Evolutionary conservation across 1,140 invertebrate species (phyloP).

Genomic region (Andrena cerasifolii): DNA sequence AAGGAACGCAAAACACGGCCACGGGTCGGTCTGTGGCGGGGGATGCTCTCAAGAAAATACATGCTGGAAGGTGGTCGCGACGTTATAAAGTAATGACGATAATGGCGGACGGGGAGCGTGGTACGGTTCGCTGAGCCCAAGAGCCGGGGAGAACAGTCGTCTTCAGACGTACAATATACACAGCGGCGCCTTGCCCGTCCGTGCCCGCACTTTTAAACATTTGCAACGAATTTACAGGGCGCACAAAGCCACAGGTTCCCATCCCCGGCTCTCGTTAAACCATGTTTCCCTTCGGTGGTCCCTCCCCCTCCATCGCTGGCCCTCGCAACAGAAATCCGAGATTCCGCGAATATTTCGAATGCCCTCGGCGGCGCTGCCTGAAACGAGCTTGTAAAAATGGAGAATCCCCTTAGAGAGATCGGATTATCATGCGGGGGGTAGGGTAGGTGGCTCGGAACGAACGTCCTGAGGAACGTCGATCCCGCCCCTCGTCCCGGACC

Average conservation of each 20-base stretch:
- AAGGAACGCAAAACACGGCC: background rate
- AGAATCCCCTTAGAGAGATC: constrained; percentile 64
- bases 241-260: background rate
- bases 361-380: constrained; percentile 48
- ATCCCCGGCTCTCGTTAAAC: background rate
- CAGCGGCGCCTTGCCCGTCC: background rate
- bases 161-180: background rate
- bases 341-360: constrained; percentile 56
- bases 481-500: constrained; percentile 6
- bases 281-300: background rate
- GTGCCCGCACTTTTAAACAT: constrained; percentile 53
- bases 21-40: background rate
- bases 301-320: background rate
- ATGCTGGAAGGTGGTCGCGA: constrained; percentile 14
- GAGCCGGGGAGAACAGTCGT: background rate
- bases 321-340: background rate
- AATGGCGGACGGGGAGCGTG: constrained; percentile 29
- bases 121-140: constrained; percentile 17
- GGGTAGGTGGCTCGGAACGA: background rate
- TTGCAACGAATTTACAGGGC: constrained; percentile 13
- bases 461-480: constrained; percentile 8
- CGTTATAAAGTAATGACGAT: constrained; percentile 46
- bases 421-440: constrained; percentile 56
- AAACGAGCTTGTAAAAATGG: constrained; percentile 69
- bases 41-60: constrained; percentile 44